Evolutionary conservation across 2,113 vertebrate species (phyloP).

Genomic region (Semnornis frantzii): DNA sequence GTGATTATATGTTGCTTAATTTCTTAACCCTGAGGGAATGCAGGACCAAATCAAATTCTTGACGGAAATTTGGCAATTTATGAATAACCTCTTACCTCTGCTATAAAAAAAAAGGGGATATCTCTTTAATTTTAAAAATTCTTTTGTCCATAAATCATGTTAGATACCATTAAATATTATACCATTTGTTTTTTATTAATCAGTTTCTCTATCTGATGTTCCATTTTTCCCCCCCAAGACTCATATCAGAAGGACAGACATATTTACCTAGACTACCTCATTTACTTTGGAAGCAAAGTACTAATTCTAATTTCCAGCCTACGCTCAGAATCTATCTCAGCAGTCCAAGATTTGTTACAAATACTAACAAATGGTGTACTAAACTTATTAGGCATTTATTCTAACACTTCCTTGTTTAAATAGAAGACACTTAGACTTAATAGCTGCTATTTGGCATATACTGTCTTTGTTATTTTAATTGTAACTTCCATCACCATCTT

Average conservation of each 20-base stretch:
- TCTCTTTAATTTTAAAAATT: not conserved
- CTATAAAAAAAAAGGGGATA: not conserved
- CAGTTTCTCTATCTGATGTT: not conserved
- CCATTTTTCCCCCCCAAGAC: constrained; percentile 3
- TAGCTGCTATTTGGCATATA: not conserved
- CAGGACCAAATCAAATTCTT: not conserved
- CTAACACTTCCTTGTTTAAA: not conserved
- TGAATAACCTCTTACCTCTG: not conserved
- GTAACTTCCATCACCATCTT: not conserved
- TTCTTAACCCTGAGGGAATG: not conserved
- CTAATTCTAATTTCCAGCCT: not conserved
- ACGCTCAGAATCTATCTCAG: not conserved
- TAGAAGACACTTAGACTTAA: not conserved
- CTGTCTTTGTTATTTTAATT: not conserved
- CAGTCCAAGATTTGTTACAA: not conserved
- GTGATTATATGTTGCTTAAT: not conserved
- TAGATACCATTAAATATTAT: constrained; percentile 3
- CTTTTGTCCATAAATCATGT: constrained; percentile 14
- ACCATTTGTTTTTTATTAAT: not conserved
- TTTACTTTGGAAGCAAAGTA: not conserved
- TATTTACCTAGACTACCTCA: not conserved
- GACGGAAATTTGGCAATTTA: not conserved
- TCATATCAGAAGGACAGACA: not conserved
- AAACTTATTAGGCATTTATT: not conserved
- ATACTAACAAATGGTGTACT: not conserved